Percentiles rank a stretch among this genome's conserved stretches.
Evolutionary conservation across 2,797 vertebrate species (phyloP).

Genomic region (Spea hammondii): DNA sequence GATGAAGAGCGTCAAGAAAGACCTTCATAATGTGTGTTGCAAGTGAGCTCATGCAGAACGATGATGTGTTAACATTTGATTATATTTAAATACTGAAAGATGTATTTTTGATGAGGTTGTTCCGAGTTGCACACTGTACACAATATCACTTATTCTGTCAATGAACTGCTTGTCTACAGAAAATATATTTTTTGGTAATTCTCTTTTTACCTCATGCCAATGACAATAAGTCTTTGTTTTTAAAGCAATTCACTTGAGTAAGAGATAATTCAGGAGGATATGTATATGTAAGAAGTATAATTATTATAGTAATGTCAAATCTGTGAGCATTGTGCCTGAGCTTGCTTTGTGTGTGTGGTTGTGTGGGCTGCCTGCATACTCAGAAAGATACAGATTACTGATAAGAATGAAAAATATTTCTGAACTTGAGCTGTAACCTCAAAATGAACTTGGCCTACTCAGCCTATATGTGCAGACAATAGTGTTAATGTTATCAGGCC

Average conservation of each 20-base stretch:
- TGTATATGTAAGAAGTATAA: background rate
- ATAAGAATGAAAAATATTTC: conserved; percentile 40
- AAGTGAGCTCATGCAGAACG: no score
- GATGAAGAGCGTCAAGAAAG: no score
- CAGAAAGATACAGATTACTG: conserved; percentile 31
- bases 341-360: conserved; percentile 29
- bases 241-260: background rate
- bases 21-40: no score
- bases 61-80: no score
- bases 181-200: background rate
- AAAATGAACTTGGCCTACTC: conserved; percentile 34
- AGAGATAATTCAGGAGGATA: background rate
- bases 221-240: background rate
- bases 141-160: no score
- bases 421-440: conserved; percentile 36
- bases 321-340: background rate
- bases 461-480: conserved; percentile 16
- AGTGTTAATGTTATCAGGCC: conserved; percentile 10
- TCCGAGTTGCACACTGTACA: no score
- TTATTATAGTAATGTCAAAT: background rate
- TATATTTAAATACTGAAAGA: no score
- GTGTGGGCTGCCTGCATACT: conserved; percentile 34
- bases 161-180: no score
- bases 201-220: background rate
- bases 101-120: no score